These are phyloP conservation scores for Octodon degus DNA, from an alignment of 2,113 vertebrate genomes.

Conservation along the genomic window DNA sequence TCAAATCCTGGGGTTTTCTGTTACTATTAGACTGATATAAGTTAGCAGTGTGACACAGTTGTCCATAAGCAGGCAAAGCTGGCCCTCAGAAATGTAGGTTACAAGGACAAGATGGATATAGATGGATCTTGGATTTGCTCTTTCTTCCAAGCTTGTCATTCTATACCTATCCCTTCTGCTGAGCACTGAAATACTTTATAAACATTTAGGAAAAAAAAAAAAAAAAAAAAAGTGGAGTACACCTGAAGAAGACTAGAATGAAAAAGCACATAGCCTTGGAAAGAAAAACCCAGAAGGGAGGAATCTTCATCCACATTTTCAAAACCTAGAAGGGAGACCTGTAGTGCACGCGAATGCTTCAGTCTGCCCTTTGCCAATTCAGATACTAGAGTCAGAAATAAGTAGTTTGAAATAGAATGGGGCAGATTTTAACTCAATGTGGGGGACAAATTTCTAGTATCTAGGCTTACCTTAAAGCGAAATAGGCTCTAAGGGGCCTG, in stretches of 20 bases:
- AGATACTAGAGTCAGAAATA: neutral
- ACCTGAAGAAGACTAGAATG: neutral
- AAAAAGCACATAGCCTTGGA: neutral
- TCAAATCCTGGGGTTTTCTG: neutral
- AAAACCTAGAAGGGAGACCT: neutral
- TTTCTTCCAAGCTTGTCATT: neutral
- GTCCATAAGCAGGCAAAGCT: neutral
- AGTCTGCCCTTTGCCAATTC: neutral
- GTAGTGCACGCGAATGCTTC: neutral
- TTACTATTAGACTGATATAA: neutral
- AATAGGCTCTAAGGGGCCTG: neutral
- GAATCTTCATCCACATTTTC: neutral
- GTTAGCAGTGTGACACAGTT: neutral
- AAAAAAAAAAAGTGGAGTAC: neutral
- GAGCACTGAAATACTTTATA: neutral
- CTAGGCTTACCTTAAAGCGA: neutral
- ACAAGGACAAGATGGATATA: rapidly evolving
- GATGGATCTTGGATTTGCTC: neutral
- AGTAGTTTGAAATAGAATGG: neutral
- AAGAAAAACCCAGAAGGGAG: neutral
- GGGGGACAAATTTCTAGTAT: neutral
- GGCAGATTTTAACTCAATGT: neutral
- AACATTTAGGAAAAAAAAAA: neutral
- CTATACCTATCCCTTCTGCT: neutral
- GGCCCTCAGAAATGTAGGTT: neutral